These are phyloP conservation scores for Tribolium freemani DNA, from an alignment of 2,888 invertebrate genomes.

Conservation along the genomic window DNA sequence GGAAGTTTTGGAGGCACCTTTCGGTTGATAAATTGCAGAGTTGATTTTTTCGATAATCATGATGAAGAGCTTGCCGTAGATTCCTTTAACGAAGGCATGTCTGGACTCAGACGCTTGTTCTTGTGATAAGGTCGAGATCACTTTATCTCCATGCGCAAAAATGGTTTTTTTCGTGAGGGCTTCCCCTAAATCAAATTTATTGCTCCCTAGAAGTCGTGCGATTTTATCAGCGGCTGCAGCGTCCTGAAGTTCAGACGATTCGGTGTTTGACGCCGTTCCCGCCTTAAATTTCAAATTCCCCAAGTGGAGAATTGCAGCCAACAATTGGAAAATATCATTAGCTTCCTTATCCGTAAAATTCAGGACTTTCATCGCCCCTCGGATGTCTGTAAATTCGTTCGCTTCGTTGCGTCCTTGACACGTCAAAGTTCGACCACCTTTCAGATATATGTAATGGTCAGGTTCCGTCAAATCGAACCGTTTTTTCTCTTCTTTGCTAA, in stretches of 20 bases:
- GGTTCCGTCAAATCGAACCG: conserved; percentile 82
- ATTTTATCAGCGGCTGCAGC: conserved; percentile 77
- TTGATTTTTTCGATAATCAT: conserved; percentile 93
- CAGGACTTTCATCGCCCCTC: conserved; percentile 93
- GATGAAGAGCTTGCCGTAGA: conserved; percentile 92
- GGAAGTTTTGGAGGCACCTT: conserved; percentile 74
- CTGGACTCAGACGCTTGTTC: conserved; percentile 86
- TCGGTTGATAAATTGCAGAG: conserved; percentile 81
- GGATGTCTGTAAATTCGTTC: conserved; percentile 88
- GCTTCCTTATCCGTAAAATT: conserved; percentile 89
- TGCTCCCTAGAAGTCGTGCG: conserved; percentile 80
- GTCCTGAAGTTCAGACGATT: conserved; percentile 88
- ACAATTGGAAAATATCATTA: conserved; percentile 85
- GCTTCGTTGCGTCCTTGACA: conserved; percentile 89
- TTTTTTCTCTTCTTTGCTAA: conserved; percentile 83
- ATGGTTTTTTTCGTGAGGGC: conserved; percentile 90
- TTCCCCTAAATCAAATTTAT: conserved; percentile 78
- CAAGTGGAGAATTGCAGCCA: conserved; percentile 90
- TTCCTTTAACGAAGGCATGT: conserved; percentile 93
- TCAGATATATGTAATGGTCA: conserved; percentile 84
- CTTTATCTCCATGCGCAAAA: conserved; percentile 85
- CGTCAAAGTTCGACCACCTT: conserved; percentile 81
- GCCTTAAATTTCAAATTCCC: conserved; percentile 91
- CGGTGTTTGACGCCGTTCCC: conserved; percentile 82
- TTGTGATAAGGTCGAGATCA: conserved; percentile 81